Percentiles rank a stretch among this genome's conserved stretches.
Evolutionary conservation across 2,888 invertebrate genomes (phyloP).

Genomic region (Nemurella pictetii): DNA sequence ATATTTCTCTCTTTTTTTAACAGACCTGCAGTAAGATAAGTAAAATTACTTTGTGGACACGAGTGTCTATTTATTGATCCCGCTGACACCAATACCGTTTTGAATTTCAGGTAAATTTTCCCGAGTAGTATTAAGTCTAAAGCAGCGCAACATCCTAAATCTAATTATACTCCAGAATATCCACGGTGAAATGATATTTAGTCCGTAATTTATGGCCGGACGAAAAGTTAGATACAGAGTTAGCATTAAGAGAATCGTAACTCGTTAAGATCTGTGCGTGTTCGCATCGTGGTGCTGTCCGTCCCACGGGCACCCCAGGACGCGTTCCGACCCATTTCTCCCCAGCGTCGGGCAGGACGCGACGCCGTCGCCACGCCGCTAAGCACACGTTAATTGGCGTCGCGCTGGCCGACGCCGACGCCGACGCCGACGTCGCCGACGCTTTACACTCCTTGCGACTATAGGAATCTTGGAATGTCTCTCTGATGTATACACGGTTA

Average conservation of each 20-base stretch:
- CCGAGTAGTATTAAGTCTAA: too few species aligned
- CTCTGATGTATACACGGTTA: slow-evolving; percentile 9
- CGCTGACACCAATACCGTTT: too few species aligned
- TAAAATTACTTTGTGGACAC: too few species aligned
- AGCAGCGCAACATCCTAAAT: too few species aligned
- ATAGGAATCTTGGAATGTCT: not conserved
- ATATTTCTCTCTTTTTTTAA: too few species aligned
- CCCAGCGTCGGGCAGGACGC: not conserved
- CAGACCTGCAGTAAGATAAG: too few species aligned
- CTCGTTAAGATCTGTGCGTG: not conserved
- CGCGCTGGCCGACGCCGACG: not conserved
- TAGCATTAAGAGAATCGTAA: not conserved
- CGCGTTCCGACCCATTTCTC: slow-evolving; percentile 25
- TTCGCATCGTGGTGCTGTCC: not conserved
- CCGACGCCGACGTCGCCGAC: not conserved
- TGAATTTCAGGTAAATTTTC: too few species aligned
- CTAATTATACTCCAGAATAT: too few species aligned
- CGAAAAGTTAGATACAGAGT: not conserved
- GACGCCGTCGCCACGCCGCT: slow-evolving; percentile 18
- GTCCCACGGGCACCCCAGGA: not conserved
- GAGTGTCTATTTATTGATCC: too few species aligned
- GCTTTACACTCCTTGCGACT: not conserved
- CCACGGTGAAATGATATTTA: too few species aligned
- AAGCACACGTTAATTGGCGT: slow-evolving; percentile 21
- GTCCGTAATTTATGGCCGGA: not conserved